Evolutionary conservation across 2,113 vertebrate species (phyloP).

Genomic region (Empidonax alnorum): DNA sequence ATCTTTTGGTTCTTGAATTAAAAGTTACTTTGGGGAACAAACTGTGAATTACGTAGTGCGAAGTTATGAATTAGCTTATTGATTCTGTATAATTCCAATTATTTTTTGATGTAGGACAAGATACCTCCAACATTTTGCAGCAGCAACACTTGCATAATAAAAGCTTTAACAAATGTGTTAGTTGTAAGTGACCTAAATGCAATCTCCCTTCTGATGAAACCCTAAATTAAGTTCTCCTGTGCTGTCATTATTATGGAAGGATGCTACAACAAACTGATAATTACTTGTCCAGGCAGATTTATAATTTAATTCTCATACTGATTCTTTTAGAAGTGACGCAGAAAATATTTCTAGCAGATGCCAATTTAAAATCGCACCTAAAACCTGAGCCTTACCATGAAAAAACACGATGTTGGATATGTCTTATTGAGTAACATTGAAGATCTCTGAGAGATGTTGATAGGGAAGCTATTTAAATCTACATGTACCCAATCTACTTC

Average conservation of each 20-base stretch:
- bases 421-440: background rate
- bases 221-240: background rate
- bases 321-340: background rate
- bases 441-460: background rate
- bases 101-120: background rate
- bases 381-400: background rate
- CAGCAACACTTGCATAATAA: background rate
- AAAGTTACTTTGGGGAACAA: background rate
- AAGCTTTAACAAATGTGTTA: background rate
- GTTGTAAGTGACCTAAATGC: background rate
- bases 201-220: background rate
- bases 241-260: background rate
- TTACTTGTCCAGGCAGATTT: background rate
- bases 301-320: background rate
- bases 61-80: background rate
- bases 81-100: background rate
- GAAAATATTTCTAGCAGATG: background rate
- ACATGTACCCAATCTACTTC: background rate
- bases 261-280: background rate
- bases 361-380: conserved; percentile 4
- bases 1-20: background rate
- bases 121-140: background rate
- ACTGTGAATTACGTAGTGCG: background rate
- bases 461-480: background rate
- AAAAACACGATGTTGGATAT: background rate